phyloP scores from a whole-genome alignment of 2,797 vertebrate genomes.

The Denticeps clupeoides region DNA sequence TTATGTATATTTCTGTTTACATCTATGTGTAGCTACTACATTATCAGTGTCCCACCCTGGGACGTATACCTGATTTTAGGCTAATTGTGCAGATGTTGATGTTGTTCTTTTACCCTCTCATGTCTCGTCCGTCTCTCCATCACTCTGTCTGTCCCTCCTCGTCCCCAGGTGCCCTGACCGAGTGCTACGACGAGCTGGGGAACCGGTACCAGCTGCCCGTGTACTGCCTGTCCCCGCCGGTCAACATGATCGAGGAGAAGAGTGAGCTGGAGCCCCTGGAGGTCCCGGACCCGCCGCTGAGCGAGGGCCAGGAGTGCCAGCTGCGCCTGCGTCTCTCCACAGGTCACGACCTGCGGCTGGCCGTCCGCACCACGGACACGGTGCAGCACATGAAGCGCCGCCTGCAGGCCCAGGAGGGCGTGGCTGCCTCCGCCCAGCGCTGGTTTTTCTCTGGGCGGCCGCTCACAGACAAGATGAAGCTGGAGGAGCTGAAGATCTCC shows the following conservation, averaged over 20 bases:
- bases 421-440: constrained; percentile 73
- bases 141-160: background rate
- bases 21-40: too few relatives aligned
- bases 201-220: constrained; percentile 97
- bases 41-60: too few relatives aligned
- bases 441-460: constrained; percentile 98
- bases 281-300: constrained; percentile 75
- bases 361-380: constrained; percentile 81
- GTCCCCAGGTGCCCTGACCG: constrained; percentile 78
- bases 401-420: constrained; percentile 76
- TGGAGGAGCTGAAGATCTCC: constrained; percentile 96
- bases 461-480: constrained; percentile 88
- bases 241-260: constrained; percentile 97
- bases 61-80: too few relatives aligned
- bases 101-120: background rate
- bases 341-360: constrained; percentile 82
- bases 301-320: constrained; percentile 83
- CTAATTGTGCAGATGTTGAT: too few relatives aligned
- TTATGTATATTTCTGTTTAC: too few relatives aligned
- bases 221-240: constrained; percentile 89
- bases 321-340: constrained; percentile 91
- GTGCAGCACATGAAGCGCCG: constrained; percentile 93
- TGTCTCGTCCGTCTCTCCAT: background rate
- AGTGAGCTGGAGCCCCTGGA: constrained; percentile 78
- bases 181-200: constrained; percentile 96